Evolutionary conservation across 2,888 invertebrate genomes (phyloP).

Genomic region (Lingula anatina): DNA sequence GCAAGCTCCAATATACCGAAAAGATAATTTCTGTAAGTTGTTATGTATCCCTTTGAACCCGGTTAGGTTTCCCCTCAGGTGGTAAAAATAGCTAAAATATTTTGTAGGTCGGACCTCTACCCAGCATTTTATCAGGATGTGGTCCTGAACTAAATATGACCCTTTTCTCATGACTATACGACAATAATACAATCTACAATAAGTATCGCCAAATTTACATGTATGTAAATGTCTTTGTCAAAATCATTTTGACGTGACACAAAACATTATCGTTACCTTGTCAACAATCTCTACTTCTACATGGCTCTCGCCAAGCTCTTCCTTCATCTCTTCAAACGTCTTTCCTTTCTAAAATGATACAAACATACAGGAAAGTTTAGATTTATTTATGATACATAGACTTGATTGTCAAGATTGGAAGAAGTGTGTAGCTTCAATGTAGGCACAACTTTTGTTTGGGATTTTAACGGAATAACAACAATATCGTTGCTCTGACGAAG

Average conservation of each 20-base stretch:
- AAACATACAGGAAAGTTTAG: not conserved
- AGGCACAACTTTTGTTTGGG: not conserved
- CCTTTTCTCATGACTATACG: no score
- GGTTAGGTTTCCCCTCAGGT: no score
- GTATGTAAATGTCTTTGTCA: no score
- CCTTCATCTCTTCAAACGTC: conserved; percentile 55
- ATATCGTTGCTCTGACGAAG: no score
- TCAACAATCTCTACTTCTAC: conserved; percentile 34
- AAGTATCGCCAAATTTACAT: not conserved
- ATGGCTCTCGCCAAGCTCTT: conserved; percentile 59
- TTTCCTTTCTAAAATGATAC: conserved; percentile 53
- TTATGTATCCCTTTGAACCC: no score
- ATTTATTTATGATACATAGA: not conserved
- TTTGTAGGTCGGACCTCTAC: no score
- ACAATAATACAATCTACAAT: no score
- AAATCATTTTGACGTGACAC: no score
- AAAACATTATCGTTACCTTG: conserved; percentile 17
- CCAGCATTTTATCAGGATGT: no score
- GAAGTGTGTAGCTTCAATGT: not conserved
- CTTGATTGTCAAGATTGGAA: not conserved
- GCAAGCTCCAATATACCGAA: not conserved
- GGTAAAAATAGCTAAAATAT: no score
- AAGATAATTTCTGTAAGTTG: not conserved
- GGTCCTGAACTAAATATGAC: no score
- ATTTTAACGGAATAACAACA: not conserved